Evolutionary conservation across 1,140 invertebrate species (phyloP).

Genomic region (Coboldia fuscipes): DNA sequence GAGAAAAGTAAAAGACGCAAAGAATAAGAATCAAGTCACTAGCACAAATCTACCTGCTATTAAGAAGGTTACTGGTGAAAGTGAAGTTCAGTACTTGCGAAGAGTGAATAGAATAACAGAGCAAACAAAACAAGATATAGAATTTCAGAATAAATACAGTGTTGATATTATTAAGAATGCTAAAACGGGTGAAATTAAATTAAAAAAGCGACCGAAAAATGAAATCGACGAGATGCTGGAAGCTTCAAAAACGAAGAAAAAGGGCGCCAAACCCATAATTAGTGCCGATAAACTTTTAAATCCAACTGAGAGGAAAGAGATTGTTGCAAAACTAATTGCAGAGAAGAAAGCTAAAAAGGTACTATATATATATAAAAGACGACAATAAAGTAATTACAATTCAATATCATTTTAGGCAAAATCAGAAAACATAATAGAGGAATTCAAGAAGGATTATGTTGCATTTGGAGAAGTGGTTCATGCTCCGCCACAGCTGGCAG

Average conservation of each 20-base stretch:
- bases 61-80: conserved; percentile 24
- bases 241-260: conserved; percentile 19
- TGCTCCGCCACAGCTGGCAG: conserved; percentile 30
- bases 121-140: conserved; percentile 25
- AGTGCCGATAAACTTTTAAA: conserved; percentile 6
- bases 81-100: conserved; percentile 21
- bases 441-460: conserved; percentile 25
- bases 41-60: conserved; percentile 6
- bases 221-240: conserved; percentile 25
- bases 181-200: conserved; percentile 23
- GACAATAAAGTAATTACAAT: background rate
- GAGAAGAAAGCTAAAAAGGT: conserved; percentile 21
- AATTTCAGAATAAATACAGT: conserved; percentile 29
- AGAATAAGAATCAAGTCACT: background rate
- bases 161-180: conserved; percentile 27
- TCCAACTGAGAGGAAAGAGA: conserved; percentile 21
- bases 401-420: conserved; percentile 5
- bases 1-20: conserved; percentile 4
- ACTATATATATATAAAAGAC: conserved; percentile 5
- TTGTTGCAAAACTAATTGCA: conserved; percentile 14
- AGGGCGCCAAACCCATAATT: conserved; percentile 13
- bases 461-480: conserved; percentile 41
- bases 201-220: conserved; percentile 23
- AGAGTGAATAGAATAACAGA: conserved; percentile 26
- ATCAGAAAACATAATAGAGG: conserved; percentile 6